Percentiles rank a stretch among this genome's conserved stretches.
Conservation (phyloP, 92 coral and sea anemone species). For the Meandrina meandrites region DNA sequence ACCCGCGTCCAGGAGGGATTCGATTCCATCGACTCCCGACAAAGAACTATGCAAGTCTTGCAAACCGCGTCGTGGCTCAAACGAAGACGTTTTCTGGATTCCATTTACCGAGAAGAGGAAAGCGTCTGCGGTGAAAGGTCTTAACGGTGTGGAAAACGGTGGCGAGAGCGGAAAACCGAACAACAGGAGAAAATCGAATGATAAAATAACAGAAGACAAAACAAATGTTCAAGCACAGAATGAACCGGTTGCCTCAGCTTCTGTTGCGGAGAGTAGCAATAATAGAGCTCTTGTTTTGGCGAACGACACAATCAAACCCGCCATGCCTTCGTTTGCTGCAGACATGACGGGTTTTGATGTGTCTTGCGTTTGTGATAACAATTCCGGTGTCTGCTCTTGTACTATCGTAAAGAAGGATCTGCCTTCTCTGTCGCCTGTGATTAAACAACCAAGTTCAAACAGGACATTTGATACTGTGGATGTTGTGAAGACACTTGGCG, state of each 20-base stretch:
- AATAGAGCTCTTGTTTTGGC: neutral
- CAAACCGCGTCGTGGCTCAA: conserved; percentile 35
- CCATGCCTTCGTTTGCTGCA: neutral
- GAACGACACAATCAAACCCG: neutral
- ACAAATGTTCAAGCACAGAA: neutral
- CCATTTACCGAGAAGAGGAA: conserved; percentile 39
- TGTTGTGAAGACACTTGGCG: conserved; percentile 33
- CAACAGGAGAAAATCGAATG: conserved; percentile 4
- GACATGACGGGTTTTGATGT: conserved; percentile 40
- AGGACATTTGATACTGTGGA: neutral
- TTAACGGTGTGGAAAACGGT: conserved; percentile 1
- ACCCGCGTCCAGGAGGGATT: conserved; percentile 3
- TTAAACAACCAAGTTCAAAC: neutral
- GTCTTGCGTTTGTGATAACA: conserved; percentile 35
- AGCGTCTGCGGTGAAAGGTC: neutral
- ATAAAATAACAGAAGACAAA: neutral
- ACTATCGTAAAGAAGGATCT: conserved; percentile 30
- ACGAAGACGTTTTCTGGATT: conserved; percentile 42
- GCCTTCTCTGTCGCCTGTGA: neutral
- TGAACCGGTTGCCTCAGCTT: neutral
- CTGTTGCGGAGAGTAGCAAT: neutral
- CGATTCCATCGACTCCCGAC: neutral
- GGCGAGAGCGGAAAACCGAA: neutral
- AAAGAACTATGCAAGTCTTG: conserved; percentile 29
- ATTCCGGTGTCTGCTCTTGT: conserved; percentile 38